Conservation (phyloP, 2,888 invertebrate genomes). For the Mythimna ferrago region DNA sequence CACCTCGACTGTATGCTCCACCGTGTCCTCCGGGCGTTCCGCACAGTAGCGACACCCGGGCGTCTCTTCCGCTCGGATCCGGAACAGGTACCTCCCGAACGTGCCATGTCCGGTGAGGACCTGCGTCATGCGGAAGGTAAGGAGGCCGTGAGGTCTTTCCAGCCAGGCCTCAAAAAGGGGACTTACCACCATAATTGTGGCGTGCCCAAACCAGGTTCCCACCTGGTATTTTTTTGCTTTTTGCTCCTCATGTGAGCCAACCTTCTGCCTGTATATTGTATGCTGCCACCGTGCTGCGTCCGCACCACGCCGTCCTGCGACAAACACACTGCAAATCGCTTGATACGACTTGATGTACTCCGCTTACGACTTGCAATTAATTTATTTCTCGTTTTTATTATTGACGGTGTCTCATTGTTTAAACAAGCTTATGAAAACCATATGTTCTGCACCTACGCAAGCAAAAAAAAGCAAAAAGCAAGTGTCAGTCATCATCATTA, state of each 20-base stretch:
- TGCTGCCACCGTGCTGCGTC: neutral
- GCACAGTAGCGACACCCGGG: no score
- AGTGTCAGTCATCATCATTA: neutral
- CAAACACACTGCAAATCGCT: neutral
- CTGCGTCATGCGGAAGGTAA: no score
- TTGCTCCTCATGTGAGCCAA: neutral
- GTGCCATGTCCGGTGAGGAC: no score
- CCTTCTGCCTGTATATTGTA: neutral
- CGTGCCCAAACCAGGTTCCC: no score
- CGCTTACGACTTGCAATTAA: neutral
- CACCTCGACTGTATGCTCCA: no score
- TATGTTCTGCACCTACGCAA: neutral
- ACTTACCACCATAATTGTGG: no score
- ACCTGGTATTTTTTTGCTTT: neutral
- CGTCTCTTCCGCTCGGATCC: no score
- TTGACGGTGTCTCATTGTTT: neutral
- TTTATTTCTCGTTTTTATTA: neutral
- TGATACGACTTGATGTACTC: neutral
- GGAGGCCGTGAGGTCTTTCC: no score
- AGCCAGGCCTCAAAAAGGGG: no score
- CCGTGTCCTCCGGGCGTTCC: no score
- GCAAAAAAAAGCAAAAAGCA: neutral
- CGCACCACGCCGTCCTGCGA: neutral
- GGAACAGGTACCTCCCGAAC: no score
- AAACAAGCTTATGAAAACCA: neutral